phyloP scores from a whole-genome alignment of 37 sponge, comb jelly and placozoan genomes.

The Amphimedon queenslandica region DNA sequence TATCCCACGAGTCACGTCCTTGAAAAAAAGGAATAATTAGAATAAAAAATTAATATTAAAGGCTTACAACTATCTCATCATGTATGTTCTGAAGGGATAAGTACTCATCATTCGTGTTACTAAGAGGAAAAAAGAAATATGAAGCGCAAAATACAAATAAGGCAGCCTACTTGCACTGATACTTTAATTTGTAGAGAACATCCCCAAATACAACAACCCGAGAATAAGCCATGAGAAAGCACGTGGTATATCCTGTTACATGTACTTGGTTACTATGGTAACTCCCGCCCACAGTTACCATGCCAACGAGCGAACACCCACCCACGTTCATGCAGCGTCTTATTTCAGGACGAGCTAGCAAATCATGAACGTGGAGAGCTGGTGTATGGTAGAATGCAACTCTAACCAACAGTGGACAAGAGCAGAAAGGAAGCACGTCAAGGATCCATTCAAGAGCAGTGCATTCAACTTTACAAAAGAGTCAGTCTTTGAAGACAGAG shows the following conservation, averaged over 20 bases:
- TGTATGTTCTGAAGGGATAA: neutral
- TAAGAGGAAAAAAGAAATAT: neutral
- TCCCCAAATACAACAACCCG: constrained; percentile 53
- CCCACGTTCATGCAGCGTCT: neutral
- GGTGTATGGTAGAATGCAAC: constrained; percentile 83
- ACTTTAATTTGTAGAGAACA: constrained; percentile 58
- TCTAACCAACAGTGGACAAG: constrained; percentile 72
- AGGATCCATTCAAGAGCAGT: constrained; percentile 59
- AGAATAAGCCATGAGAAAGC: constrained; percentile 42
- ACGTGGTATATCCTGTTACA: neutral
- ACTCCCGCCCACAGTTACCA: neutral
- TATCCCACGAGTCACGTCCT: too few species aligned
- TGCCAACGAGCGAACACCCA: neutral
- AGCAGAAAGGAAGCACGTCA: constrained; percentile 58
- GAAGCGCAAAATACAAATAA: neutral
- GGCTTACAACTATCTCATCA: too few species aligned
- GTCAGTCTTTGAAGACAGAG: constrained; percentile 1
- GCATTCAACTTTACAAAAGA: constrained; percentile 20
- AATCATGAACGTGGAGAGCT: constrained; percentile 80
- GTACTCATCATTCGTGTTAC: neutral
- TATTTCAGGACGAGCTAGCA: neutral
- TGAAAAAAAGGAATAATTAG: too few species aligned
- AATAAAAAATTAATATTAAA: too few species aligned
- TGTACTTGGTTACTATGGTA: neutral
- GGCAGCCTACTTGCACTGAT: constrained; percentile 10